Evolutionary conservation across 2,888 invertebrate species (phyloP).

Genomic region (Cylindroiulus punctatus): DNA sequence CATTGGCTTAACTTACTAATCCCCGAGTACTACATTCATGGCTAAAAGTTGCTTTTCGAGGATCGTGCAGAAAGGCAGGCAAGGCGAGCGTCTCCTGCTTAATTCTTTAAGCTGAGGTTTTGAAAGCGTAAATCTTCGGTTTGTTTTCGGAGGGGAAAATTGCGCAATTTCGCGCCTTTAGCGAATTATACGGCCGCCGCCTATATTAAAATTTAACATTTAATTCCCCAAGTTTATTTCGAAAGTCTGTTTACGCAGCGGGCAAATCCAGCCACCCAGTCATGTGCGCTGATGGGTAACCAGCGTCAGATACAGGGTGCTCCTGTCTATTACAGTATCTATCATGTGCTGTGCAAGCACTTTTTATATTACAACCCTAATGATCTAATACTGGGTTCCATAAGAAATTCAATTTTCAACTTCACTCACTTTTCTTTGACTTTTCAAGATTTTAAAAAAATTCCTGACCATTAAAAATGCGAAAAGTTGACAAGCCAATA

Average conservation of each 20-base stretch:
- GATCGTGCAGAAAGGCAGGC: not conserved
- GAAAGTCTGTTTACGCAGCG: not conserved
- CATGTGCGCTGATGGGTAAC: no score
- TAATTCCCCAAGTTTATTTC: not conserved
- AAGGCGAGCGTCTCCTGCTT: not conserved
- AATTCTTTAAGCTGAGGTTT: constrained; percentile 23
- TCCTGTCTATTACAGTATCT: no score
- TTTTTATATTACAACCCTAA: no score
- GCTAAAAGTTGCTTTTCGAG: constrained; percentile 15
- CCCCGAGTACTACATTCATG: not conserved
- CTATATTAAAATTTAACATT: constrained; percentile 13
- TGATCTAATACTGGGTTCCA: no score
- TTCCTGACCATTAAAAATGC: no score
- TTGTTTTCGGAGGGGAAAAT: not conserved
- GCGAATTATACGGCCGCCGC: not conserved
- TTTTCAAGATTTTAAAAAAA: no score
- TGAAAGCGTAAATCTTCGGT: constrained; percentile 14
- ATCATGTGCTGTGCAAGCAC: no score
- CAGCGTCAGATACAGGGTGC: no score
- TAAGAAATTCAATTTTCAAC: no score
- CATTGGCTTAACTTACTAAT: constrained; percentile 15
- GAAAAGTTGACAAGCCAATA: no score
- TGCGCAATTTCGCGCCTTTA: not conserved
- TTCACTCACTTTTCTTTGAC: no score
- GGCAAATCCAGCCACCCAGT: no score